Evolutionary conservation across 2,113 vertebrate genomes (phyloP).

Genomic region (Numida meleagris): DNA sequence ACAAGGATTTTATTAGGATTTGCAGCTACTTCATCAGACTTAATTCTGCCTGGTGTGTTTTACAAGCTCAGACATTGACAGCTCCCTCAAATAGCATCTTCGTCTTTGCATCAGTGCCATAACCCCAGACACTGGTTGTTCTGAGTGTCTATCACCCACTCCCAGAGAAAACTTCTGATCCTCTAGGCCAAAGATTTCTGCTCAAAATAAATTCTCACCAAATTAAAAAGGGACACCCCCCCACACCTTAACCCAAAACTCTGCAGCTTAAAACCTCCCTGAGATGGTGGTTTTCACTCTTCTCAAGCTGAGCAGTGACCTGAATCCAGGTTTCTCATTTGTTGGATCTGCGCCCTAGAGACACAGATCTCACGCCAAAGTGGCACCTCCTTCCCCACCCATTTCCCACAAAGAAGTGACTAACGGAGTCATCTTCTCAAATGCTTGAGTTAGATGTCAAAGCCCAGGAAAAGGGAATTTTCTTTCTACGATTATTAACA

Average conservation of each 20-base stretch:
- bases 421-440: neutral
- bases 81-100: neutral
- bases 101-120: neutral
- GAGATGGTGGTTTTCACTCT: neutral
- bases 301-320: neutral
- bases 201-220: neutral
- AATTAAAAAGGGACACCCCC: neutral
- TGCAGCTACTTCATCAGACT: neutral
- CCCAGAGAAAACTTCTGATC: neutral
- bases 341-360: neutral
- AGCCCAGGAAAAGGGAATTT: neutral
- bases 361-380: neutral
- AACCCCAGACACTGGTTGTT: neutral
- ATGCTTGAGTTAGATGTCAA: neutral
- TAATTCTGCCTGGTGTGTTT: neutral
- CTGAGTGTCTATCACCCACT: fast-evolving
- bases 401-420: neutral
- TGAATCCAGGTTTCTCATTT: neutral
- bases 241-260: neutral
- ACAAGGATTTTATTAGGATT: constrained; percentile 15
- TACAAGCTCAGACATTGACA: neutral
- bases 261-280: neutral
- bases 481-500: neutral
- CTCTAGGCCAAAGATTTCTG: neutral
- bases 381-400: neutral